Conservation (phyloP, 2,113 vertebrate species). For the Hirundichthys speculiger region DNA sequence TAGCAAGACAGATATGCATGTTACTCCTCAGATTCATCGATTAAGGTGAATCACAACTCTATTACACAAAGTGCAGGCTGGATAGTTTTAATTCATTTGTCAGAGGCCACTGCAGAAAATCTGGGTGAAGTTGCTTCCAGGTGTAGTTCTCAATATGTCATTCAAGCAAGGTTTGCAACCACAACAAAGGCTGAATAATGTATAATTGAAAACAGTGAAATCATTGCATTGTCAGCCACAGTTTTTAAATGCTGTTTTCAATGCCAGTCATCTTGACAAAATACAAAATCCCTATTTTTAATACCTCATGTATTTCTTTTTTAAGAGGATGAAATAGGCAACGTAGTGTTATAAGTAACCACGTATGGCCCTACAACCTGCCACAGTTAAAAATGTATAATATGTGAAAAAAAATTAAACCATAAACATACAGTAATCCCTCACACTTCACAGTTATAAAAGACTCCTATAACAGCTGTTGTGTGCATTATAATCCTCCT, state of each 20-base stretch:
- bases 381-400: not conserved
- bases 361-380: conserved; percentile 3
- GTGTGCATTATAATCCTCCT: conserved; percentile 56
- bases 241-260: conserved; percentile 52
- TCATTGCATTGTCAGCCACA: conserved; percentile 52
- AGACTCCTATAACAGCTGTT: conserved; percentile 28
- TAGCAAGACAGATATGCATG: conserved; percentile 37
- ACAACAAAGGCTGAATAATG: conserved; percentile 55
- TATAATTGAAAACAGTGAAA: conserved; percentile 64
- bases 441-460: conserved; percentile 36
- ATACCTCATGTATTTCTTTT: conserved; percentile 27
- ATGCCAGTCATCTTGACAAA: conserved; percentile 59
- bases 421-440: not conserved
- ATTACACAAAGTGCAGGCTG: conserved; percentile 49
- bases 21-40: conserved; percentile 42
- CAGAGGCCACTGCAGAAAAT: conserved; percentile 55
- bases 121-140: conserved; percentile 68
- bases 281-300: conserved; percentile 56
- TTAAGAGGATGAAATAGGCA: conserved; percentile 19
- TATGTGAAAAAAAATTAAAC: not conserved
- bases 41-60: conserved; percentile 68
- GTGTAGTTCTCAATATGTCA: conserved; percentile 65
- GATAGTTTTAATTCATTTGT: conserved; percentile 67
- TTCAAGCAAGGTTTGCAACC: conserved; percentile 49
- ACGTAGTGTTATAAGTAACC: not conserved